These are phyloP conservation scores for Patella caerulea DNA, from an alignment of 2,888 invertebrate species.

Conservation along the genomic window DNA sequence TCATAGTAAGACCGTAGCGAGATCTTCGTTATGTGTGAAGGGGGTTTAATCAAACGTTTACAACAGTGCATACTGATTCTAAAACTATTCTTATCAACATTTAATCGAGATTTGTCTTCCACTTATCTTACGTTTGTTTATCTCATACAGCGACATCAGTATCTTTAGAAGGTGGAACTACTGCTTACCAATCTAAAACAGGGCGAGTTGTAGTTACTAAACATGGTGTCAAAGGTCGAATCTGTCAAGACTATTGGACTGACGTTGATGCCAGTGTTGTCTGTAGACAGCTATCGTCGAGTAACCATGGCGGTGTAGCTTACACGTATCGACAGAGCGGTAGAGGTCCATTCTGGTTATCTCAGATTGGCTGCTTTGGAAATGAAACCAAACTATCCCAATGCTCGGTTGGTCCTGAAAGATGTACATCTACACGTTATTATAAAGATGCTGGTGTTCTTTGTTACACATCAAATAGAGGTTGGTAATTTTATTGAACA, in stretches of 20 bases:
- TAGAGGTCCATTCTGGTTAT: constrained; percentile 9
- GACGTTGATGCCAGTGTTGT: constrained; percentile 20
- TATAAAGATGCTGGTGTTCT: constrained; percentile 51
- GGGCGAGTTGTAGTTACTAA: constrained; percentile 78
- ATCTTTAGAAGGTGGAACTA: constrained; percentile 43
- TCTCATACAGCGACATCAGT: constrained; percentile 37
- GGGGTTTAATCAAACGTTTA: too few relatives aligned
- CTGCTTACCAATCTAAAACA: constrained; percentile 38
- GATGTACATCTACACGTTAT: constrained; percentile 48
- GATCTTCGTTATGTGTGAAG: too few relatives aligned
- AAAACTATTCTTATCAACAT: too few relatives aligned
- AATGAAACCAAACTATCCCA: constrained; percentile 17
- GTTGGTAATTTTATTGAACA: neutral
- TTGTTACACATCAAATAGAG: constrained; percentile 36
- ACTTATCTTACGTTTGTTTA: neutral
- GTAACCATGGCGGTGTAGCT: neutral
- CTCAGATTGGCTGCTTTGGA: constrained; percentile 14
- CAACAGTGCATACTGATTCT: too few relatives aligned
- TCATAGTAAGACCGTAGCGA: too few relatives aligned
- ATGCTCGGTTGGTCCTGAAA: constrained; percentile 42
- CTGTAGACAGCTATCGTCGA: neutral
- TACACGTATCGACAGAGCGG: neutral
- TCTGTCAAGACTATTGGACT: constrained; percentile 13
- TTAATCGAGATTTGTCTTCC: too few relatives aligned
- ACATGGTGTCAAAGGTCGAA: constrained; percentile 77